A percentile compares a stretch with the other conserved stretches of the same genome.
Conservation (phyloP, 2,797 vertebrate genomes). For the Sitta carolinensis region DNA sequence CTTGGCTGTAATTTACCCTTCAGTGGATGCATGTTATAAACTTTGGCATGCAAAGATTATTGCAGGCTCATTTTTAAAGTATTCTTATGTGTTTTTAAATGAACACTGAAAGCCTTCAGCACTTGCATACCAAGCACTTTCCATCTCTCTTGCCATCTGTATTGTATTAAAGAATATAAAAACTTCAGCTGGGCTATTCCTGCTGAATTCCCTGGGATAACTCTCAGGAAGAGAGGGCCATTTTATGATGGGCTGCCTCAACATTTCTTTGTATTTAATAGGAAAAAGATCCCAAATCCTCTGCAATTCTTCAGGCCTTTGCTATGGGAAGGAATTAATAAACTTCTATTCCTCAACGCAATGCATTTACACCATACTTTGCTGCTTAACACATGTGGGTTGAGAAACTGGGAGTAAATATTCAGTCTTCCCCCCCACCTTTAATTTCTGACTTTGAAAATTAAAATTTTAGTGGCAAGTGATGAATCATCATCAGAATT, state of each 20-base stretch:
- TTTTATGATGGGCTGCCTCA: neutral
- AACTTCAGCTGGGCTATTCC: neutral
- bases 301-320: neutral
- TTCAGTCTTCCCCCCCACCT: accelerated
- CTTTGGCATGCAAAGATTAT: neutral
- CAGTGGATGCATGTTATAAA: neutral
- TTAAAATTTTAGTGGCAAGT: neutral
- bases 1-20: conserved; percentile 9
- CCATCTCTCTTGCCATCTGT: conserved; percentile 6
- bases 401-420: neutral
- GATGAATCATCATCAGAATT: neutral
- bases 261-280: neutral
- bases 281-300: neutral
- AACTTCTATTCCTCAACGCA: neutral
- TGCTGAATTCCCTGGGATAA: neutral
- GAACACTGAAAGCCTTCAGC: neutral
- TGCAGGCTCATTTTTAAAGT: neutral
- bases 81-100: neutral
- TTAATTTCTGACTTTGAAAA: neutral
- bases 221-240: neutral
- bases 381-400: neutral
- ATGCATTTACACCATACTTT: neutral
- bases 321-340: neutral
- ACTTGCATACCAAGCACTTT: conserved; percentile 5
- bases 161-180: neutral